Evolutionary conservation across 2,797 vertebrate species (phyloP).

Genomic region (Yasuhikotakia modesta): DNA sequence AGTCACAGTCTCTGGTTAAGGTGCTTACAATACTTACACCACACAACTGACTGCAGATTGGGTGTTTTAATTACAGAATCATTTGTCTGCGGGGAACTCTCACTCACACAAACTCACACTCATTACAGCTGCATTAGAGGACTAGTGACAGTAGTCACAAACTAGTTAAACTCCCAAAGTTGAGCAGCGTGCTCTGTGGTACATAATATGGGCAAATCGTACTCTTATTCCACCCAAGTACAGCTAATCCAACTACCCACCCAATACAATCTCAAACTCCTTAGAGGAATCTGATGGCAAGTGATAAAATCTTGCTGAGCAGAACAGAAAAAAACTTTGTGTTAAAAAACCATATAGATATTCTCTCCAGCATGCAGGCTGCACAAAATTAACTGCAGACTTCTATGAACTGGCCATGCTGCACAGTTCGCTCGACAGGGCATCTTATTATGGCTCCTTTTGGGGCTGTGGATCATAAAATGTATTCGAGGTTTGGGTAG

Average conservation of each 20-base stretch:
- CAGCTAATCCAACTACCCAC: conserved; percentile 32
- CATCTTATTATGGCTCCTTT: conserved; percentile 53
- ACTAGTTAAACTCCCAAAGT: too few relatives aligned
- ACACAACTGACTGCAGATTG: too few relatives aligned
- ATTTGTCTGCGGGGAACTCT: too few relatives aligned
- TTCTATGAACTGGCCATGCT: conserved; percentile 38
- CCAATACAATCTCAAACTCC: conserved; percentile 1
- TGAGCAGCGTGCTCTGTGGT: neutral
- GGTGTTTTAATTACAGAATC: too few relatives aligned
- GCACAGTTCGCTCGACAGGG: conserved; percentile 36
- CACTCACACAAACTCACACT: too few relatives aligned
- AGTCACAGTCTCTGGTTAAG: too few relatives aligned
- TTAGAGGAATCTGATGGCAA: conserved; percentile 16
- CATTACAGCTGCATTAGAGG: too few relatives aligned
- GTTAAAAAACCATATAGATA: conserved; percentile 32
- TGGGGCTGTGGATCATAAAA: conserved; percentile 53
- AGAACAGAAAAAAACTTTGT: neutral
- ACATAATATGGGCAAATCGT: conserved; percentile 6
- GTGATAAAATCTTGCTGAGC: conserved; percentile 22
- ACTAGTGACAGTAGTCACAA: too few relatives aligned
- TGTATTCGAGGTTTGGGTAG: conserved; percentile 51
- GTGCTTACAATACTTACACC: too few relatives aligned
- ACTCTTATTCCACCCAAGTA: neutral
- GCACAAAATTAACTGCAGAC: conserved; percentile 20
- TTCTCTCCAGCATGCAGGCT: conserved; percentile 6